phyloP scores from a whole-genome alignment of 2,797 vertebrate species.

The Sphaeramia orbicularis region DNA sequence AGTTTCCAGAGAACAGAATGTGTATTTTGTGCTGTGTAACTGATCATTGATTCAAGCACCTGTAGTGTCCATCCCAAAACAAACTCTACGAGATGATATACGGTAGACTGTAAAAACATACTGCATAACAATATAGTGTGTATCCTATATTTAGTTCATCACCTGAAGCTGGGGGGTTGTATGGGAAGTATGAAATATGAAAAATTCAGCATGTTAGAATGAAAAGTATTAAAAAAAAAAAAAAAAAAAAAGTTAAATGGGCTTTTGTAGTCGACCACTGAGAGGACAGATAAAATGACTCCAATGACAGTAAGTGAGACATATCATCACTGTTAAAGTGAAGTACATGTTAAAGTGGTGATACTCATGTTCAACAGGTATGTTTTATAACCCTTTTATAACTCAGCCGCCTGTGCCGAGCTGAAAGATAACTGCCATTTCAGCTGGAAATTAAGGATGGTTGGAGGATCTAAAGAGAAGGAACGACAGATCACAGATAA shows the following conservation, averaged over 20 bases:
- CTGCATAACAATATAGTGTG: neutral
- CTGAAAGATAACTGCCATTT: constrained; percentile 39
- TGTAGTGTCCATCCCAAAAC: constrained; percentile 10
- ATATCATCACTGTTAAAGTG: constrained; percentile 8
- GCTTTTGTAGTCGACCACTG: neutral
- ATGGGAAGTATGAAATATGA: neutral
- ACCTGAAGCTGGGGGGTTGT: constrained; percentile 1
- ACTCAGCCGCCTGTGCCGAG: constrained; percentile 17
- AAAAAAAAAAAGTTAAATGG: constrained; percentile 12
- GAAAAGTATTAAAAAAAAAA: neutral
- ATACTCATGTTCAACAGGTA: constrained; percentile 12
- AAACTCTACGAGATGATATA: neutral
- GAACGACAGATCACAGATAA: constrained; percentile 30
- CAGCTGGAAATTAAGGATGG: constrained; percentile 38
- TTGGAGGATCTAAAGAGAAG: constrained; percentile 10
- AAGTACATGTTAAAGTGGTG: too few relatives aligned
- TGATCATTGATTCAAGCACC: constrained; percentile 14
- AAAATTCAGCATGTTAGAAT: neutral
- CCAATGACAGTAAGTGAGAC: constrained; percentile 13
- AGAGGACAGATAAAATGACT: constrained; percentile 3
- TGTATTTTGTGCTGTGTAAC: constrained; percentile 13
- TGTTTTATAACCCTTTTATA: constrained; percentile 37
- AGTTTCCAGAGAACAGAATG: constrained; percentile 26
- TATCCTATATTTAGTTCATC: neutral
- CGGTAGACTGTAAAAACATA: neutral